Evolutionary conservation across 2,797 vertebrate genomes (phyloP).

Genomic region (Lithobates sylvaticus): DNA sequence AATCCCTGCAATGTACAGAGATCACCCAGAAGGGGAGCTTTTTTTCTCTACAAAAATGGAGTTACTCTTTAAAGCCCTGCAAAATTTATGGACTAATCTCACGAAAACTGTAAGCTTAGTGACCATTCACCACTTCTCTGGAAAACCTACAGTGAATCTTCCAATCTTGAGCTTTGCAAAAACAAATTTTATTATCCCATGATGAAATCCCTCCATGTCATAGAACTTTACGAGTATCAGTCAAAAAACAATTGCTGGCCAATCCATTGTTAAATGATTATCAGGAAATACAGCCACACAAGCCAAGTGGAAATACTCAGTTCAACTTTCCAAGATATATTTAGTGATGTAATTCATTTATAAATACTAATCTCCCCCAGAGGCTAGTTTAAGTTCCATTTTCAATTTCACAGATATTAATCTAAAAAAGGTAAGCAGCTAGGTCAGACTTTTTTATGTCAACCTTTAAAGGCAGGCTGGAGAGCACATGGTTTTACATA

Average conservation of each 20-base stretch:
- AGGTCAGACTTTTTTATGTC: constrained; percentile 22
- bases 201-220: not conserved
- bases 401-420: constrained; percentile 46
- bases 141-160: too few relatives aligned
- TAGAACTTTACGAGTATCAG: not conserved
- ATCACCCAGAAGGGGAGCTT: too few relatives aligned
- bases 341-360: constrained; percentile 47
- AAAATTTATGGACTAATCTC: too few relatives aligned
- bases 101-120: too few relatives aligned
- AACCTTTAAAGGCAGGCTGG: constrained; percentile 1
- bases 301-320: constrained; percentile 8
- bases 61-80: too few relatives aligned
- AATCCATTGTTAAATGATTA: constrained; percentile 9
- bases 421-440: constrained; percentile 34
- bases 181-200: not conserved
- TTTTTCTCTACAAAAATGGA: too few relatives aligned
- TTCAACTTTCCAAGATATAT: constrained; percentile 39
- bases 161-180: not conserved
- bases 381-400: constrained; percentile 40
- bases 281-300: not conserved
- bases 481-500: not conserved
- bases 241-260: not conserved
- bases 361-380: constrained; percentile 38
- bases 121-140: too few relatives aligned
- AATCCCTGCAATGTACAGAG: too few relatives aligned